A percentile compares a stretch with the other conserved stretches of the same genome.
These are phyloP conservation scores for Neoseiulus cucumeris DNA, from an alignment of 1,140 invertebrate species.

Conservation along the genomic window DNA sequence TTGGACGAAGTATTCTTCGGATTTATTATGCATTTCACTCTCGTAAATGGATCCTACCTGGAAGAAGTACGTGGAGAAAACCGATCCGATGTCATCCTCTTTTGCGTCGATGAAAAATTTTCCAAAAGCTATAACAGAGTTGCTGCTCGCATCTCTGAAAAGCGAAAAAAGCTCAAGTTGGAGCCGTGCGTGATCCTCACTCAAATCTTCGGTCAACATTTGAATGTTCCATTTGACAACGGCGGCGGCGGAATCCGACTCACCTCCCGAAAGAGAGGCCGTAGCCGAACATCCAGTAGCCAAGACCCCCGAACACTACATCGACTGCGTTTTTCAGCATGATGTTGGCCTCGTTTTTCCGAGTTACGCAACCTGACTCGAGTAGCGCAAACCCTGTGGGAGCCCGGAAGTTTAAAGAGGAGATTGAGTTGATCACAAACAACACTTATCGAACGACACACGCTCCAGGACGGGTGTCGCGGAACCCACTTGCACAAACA, in stretches of 20 bases:
- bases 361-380: slow-evolving; percentile 71
- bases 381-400: slow-evolving; percentile 58
- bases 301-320: slow-evolving; percentile 71
- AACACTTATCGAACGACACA: too few relatives aligned
- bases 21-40: too few relatives aligned
- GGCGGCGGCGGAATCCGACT: not conserved
- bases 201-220: too few relatives aligned
- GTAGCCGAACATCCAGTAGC: slow-evolving; percentile 86
- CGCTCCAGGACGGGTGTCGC: too few relatives aligned
- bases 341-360: slow-evolving; percentile 89
- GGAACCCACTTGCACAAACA: too few relatives aligned
- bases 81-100: slow-evolving; percentile 15
- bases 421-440: too few relatives aligned
- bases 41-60: not conserved
- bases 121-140: not conserved
- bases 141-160: not conserved
- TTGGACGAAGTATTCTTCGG: too few relatives aligned
- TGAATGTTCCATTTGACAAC: too few relatives aligned
- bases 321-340: slow-evolving; percentile 91
- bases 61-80: slow-evolving; percentile 18
- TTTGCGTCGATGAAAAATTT: slow-evolving; percentile 16
- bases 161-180: not conserved
- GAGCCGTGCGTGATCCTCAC: too few relatives aligned
- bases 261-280: slow-evolving; percentile 62
- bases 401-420: not conserved